Percentiles rank a stretch among this genome's conserved stretches.
These are phyloP conservation scores for Mimumesa dahlbomi DNA, from an alignment of 2,888 invertebrate genomes.

Conservation along the genomic window DNA sequence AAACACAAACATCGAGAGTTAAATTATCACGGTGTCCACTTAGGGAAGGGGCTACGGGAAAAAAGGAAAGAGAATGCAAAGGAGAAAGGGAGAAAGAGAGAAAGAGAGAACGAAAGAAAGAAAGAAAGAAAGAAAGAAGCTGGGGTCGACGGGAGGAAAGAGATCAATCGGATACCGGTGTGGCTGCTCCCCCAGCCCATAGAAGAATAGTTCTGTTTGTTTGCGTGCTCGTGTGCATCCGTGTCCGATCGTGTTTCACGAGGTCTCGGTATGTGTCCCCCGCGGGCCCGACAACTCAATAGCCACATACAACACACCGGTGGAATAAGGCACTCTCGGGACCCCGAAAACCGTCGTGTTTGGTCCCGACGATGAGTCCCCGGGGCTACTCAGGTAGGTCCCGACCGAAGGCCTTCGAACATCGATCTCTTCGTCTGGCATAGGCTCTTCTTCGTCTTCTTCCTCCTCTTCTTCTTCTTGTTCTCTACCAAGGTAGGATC, in stretches of 20 bases:
- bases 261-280: slow-evolving; percentile 73
- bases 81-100: slow-evolving; percentile 31
- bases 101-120: slow-evolving; percentile 30
- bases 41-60: slow-evolving; percentile 47
- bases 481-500: slow-evolving; percentile 38
- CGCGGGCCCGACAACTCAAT: slow-evolving; percentile 77
- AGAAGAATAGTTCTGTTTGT: slow-evolving; percentile 72
- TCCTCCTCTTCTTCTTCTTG: too few species aligned
- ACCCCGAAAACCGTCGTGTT: slow-evolving; percentile 57
- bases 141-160: slow-evolving; percentile 36
- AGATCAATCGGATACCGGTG: slow-evolving; percentile 64
- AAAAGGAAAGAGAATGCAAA: slow-evolving; percentile 35
- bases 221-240: slow-evolving; percentile 76
- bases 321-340: slow-evolving; percentile 61
- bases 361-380: slow-evolving; percentile 62
- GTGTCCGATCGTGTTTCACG: slow-evolving; percentile 79
- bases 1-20: slow-evolving; percentile 65
- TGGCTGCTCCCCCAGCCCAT: slow-evolving; percentile 35
- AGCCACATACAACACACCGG: slow-evolving; percentile 67
- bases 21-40: slow-evolving; percentile 63
- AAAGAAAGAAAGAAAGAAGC: slow-evolving; percentile 50
- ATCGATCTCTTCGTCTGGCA: slow-evolving; percentile 27
- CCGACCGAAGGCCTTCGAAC: slow-evolving; percentile 48
- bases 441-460: slow-evolving; percentile 28
- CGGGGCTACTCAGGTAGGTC: slow-evolving; percentile 71